A percentile compares a stretch with the other conserved stretches of the same genome.
phyloP scores from a whole-genome alignment of 2,797 vertebrate species.

The Tenualosa ilisha region DNA sequence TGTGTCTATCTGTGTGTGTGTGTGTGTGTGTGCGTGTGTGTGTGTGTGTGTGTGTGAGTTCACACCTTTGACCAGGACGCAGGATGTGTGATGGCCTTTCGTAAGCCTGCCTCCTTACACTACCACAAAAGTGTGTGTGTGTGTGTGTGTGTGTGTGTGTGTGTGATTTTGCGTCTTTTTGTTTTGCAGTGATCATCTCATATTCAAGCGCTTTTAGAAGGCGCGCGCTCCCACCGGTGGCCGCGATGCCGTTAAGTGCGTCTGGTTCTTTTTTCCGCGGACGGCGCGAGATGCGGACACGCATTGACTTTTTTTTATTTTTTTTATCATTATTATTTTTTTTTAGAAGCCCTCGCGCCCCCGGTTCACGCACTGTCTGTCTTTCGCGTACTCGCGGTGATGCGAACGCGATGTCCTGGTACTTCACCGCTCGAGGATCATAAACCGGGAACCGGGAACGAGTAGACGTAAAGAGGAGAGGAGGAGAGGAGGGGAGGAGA shows the following conservation, averaged over 20 bases:
- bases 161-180: too few species aligned
- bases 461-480: background rate
- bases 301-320: conserved; percentile 41
- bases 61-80: too few species aligned
- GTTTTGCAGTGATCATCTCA: too few species aligned
- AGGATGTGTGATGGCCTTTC: too few species aligned
- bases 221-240: background rate
- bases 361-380: conserved; percentile 35
- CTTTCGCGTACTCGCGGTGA: conserved; percentile 30
- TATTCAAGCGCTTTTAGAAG: background rate
- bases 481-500: background rate
- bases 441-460: conserved; percentile 28
- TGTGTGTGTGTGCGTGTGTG: background rate
- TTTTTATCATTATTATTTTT: too few species aligned
- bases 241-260: background rate
- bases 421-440: conserved; percentile 46
- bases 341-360: conserved; percentile 10
- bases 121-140: too few species aligned
- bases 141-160: too few species aligned
- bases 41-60: background rate
- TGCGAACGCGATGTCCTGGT: conserved; percentile 61
- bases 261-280: background rate
- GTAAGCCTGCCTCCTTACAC: too few species aligned
- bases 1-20: background rate
- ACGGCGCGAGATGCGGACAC: conserved; percentile 45